Conservation (phyloP, 2,797 vertebrate genomes). For the Pithecia hirsuta region DNA sequence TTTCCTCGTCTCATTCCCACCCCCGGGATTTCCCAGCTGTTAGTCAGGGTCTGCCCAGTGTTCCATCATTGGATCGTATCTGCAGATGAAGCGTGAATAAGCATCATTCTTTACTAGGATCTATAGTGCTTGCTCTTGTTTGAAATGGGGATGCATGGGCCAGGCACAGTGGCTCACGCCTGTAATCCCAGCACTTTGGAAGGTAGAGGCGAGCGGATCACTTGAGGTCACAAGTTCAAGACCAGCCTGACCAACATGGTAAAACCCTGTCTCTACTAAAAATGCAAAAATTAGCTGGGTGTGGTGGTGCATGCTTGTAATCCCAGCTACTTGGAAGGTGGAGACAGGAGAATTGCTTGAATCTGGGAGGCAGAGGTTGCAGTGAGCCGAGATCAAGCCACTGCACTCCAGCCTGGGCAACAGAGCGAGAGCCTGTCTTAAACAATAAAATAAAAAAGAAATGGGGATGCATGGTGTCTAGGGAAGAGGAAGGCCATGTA, state of each 20-base stretch:
- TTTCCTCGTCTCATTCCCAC: rapidly evolving
- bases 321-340: neutral
- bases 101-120: neutral
- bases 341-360: neutral
- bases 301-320: neutral
- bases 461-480: neutral
- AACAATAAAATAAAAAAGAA: neutral
- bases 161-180: neutral
- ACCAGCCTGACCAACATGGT: neutral
- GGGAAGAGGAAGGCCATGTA: neutral
- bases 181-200: neutral
- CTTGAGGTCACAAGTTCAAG: neutral
- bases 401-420: neutral
- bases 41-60: neutral
- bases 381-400: neutral
- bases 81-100: neutral
- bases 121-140: neutral
- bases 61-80: neutral
- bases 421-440: neutral
- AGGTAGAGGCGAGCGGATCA: rapidly evolving
- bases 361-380: neutral
- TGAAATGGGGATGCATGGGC: neutral
- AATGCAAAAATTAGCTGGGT: neutral
- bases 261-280: neutral
- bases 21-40: neutral